Evolutionary conservation across 2,113 vertebrate genomes (phyloP), one percentile per base, ranked within the genome.

Genomic region (Eupsittula cactorum): DNA sequence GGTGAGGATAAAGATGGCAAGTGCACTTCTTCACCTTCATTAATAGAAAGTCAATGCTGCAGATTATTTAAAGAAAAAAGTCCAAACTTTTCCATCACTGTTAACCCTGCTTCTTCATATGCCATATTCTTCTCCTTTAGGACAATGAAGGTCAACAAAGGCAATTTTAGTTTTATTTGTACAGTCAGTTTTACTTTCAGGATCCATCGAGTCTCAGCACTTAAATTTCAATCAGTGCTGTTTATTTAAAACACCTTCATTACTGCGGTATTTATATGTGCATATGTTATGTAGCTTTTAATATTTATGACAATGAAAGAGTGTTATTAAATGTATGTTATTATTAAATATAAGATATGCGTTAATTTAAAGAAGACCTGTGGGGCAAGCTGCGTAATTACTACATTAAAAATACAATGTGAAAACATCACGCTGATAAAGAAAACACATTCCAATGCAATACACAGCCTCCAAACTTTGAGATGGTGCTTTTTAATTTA

Each of bases 181-280:
- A 57, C 28, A 79, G 69, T 37, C 47, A 75, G 60, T 71, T 92
- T 64, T 89, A 75, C 52, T 91, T 76, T 82, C 73, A 69, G 57
- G 62, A 82, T 89, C 62, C n/a, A 76, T 2, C 76, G 77, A 88
- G n/a, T 19, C 62, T 71, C 60, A 82, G 44, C 59, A 73, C 74
- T 86, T 76, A 60, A 84, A 91, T 91, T 93, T 86, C 41, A 78
- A 13, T 64, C 12, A 29, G 21, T 37, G 19, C 6, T 96, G 73
- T 84, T 94, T 90, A 74, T 86, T 94, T 95, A 76, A 85, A 93
- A 92, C 39, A 84, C 74, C 67, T 85, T 90, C 62, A 94, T 87
- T 95, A 94, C n/a, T 41, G 29, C 19, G 27, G 47, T 69, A 44
- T 92, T 95, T 87, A 79, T 93, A 95, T 69, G 55, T 97, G 73